These are phyloP conservation scores for Monopis laevigella DNA, from an alignment of 2,888 invertebrate species.

Conservation along the genomic window DNA sequence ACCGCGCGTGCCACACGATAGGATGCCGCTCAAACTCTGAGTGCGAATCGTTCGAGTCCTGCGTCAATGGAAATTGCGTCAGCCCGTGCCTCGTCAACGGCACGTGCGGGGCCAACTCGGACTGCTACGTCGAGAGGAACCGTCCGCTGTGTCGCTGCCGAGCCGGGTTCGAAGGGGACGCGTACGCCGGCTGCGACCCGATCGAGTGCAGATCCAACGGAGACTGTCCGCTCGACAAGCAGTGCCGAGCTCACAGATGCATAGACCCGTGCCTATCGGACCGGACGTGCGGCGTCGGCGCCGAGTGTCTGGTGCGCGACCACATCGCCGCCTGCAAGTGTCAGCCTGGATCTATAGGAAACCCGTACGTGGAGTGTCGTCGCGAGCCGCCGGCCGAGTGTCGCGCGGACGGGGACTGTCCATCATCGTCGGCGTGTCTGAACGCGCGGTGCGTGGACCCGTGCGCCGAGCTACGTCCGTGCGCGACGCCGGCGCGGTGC, in stretches of 20 bases:
- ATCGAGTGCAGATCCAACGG: conserved; percentile 88
- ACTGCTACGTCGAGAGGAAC: conserved; percentile 80
- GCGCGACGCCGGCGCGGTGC: conserved; percentile 81
- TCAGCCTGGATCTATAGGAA: conserved; percentile 77
- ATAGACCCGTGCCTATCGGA: conserved; percentile 83
- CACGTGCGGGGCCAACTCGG: conserved; percentile 84
- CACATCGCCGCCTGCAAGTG: conserved; percentile 90
- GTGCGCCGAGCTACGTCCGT: conserved; percentile 80
- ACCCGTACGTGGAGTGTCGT: conserved; percentile 83
- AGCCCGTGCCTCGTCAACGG: conserved; percentile 85
- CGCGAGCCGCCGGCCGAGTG: conserved; percentile 81
- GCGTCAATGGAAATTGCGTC: conserved; percentile 85
- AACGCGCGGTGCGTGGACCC: conserved; percentile 85
- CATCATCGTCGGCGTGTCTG: conserved; percentile 81
- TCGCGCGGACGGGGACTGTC: conserved; percentile 83
- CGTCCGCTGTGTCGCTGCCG: conserved; percentile 82
- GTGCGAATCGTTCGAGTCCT: conserved; percentile 84
- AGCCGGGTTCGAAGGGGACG: conserved; percentile 83
- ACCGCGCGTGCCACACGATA: conserved; percentile 79
- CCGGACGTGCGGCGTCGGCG: conserved; percentile 79
- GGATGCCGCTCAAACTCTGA: conserved; percentile 87
- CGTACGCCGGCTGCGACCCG: conserved; percentile 76
- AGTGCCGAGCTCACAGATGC: conserved; percentile 87
- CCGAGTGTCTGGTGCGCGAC: conserved; percentile 82
- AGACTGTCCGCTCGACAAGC: conserved; percentile 86